Conservation (phyloP, 2,888 invertebrate species). For the Hypsopygia costalis region DNA sequence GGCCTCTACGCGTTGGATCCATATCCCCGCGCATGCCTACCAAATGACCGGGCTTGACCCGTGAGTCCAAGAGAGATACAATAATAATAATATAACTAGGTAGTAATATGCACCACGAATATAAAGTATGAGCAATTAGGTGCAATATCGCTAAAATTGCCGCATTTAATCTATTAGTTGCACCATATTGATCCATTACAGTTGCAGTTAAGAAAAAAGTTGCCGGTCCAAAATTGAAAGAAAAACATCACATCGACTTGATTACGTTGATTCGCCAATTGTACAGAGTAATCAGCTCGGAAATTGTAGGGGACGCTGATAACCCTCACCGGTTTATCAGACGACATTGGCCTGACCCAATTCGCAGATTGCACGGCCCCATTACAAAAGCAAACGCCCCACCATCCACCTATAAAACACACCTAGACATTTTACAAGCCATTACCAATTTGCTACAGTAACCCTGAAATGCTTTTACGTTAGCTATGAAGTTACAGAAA, state of each 20-base stretch:
- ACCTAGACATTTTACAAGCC: constrained; percentile 47
- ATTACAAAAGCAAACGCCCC: constrained; percentile 46
- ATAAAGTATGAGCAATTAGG: too few relatives aligned
- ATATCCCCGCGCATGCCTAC: too few relatives aligned
- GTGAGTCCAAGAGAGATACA: too few relatives aligned
- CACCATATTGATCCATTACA: too few relatives aligned
- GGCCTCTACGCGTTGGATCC: too few relatives aligned
- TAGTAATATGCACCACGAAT: too few relatives aligned
- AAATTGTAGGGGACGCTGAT: constrained; percentile 22
- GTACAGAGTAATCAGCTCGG: constrained; percentile 17
- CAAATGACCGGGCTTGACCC: too few relatives aligned
- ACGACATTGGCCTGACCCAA: constrained; percentile 47
- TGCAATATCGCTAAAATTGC: too few relatives aligned
- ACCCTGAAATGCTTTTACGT: constrained; percentile 24
- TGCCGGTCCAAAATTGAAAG: too few relatives aligned
- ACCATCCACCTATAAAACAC: constrained; percentile 38
- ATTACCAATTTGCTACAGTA: constrained; percentile 25
- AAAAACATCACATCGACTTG: constrained; percentile 12
- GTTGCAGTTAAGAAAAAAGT: too few relatives aligned
- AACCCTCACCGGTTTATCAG: constrained; percentile 33
- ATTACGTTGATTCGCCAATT: constrained; percentile 31
- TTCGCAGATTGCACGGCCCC: constrained; percentile 41
- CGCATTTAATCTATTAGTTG: too few relatives aligned
- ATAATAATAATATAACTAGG: too few relatives aligned
- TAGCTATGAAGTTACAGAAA: neutral